Conservation (phyloP, 1,140 invertebrate species). For the Psix sp. region DNA sequence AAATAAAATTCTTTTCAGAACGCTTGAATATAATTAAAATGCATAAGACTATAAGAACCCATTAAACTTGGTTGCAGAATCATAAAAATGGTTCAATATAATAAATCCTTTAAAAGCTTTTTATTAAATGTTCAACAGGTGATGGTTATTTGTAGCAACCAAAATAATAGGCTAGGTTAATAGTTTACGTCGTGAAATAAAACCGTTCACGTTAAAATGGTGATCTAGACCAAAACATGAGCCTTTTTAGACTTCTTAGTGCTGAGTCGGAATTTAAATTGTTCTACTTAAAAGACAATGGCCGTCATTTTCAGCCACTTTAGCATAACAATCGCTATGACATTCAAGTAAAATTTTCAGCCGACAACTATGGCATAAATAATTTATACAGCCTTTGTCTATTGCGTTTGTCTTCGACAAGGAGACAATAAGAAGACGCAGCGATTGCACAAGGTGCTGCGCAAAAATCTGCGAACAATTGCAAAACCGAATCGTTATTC, state of each 20-base stretch:
- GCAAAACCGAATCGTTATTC: conserved; percentile 38
- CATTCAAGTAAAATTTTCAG: conserved; percentile 25
- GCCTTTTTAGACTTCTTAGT: neutral
- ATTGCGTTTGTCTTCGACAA: conserved; percentile 12
- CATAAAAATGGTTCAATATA: too few species aligned
- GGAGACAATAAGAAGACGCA: conserved; percentile 23
- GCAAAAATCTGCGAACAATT: conserved; percentile 25
- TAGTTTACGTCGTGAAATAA: too few species aligned
- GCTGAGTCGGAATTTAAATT: conserved; percentile 8
- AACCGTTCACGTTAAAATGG: too few species aligned
- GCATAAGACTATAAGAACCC: too few species aligned
- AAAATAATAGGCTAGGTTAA: too few species aligned
- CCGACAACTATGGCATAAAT: conserved; percentile 7
- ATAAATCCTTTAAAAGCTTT: too few species aligned
- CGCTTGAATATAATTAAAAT: too few species aligned
- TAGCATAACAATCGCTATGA: conserved; percentile 26
- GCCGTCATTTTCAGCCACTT: conserved; percentile 11
- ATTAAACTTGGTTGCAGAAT: too few species aligned
- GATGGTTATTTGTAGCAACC: too few species aligned
- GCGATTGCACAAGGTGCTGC: conserved; percentile 26
- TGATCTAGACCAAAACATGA: too few species aligned
- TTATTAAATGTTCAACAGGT: too few species aligned
- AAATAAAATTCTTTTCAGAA: too few species aligned
- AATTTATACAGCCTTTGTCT: conserved; percentile 43
- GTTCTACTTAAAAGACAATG: conserved; percentile 14